These are phyloP conservation scores for Oxygymnocypris stewartii DNA, from an alignment of 2,113 vertebrate species.

Conservation along the genomic window DNA sequence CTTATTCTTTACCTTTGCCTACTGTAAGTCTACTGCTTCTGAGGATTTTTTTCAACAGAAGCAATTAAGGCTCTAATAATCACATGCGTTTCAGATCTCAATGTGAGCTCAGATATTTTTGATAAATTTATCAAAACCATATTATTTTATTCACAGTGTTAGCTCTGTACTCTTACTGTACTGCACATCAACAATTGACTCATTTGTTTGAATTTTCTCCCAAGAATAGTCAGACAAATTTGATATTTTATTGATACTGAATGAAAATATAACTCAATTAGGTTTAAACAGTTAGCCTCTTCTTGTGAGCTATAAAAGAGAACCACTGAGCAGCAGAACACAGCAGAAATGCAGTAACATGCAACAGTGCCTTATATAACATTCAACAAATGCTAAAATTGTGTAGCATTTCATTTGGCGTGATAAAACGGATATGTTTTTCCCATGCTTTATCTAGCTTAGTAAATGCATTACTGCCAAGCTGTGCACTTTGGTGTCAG, in stretches of 20 bases:
- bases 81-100: background rate
- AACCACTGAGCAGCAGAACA: background rate
- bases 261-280: background rate
- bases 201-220: background rate
- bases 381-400: background rate
- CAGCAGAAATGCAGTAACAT: background rate
- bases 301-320: background rate
- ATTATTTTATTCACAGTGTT: background rate
- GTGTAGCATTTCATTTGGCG: background rate
- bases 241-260: background rate
- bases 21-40: background rate
- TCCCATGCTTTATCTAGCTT: background rate
- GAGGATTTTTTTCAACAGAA: background rate
- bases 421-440: background rate
- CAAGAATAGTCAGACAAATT: background rate
- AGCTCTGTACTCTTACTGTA: background rate
- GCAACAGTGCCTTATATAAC: background rate
- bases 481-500: constrained; percentile 21
- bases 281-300: background rate
- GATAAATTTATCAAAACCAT: background rate
- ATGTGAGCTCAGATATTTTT: background rate
- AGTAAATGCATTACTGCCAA: constrained; percentile 9
- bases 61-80: background rate
- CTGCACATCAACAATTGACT: background rate
- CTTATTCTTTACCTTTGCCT: background rate